Conservation (phyloP, 2,797 vertebrate species). For the Thaleichthys pacificus region DNA sequence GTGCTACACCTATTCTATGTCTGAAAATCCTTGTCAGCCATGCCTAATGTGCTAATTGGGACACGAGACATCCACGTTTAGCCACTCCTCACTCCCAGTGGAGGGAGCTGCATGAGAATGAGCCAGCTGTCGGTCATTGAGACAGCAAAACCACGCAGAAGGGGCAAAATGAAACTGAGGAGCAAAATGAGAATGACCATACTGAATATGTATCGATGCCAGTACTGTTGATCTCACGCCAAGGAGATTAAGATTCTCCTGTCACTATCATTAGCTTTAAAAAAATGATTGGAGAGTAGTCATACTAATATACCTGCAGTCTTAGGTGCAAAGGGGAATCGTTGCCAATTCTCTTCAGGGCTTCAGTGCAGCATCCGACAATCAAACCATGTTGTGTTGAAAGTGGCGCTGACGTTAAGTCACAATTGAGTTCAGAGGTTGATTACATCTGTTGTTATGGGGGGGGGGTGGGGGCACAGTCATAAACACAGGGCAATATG, state of each 20-base stretch:
- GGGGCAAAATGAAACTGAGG: neutral
- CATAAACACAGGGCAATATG: constrained; percentile 21
- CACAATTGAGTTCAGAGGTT: constrained; percentile 16
- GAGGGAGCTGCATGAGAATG: neutral
- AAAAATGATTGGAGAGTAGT: neutral
- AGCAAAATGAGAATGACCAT: neutral
- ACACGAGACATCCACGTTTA: neutral
- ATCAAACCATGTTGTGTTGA: neutral
- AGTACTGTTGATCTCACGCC: constrained; percentile 3
- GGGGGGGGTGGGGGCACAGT: constrained; percentile 26
- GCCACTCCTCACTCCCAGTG: neutral
- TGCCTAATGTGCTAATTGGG: neutral
- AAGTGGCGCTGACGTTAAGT: constrained; percentile 7
- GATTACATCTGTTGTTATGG: constrained; percentile 34
- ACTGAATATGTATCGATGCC: neutral
- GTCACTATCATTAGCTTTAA: constrained; percentile 11
- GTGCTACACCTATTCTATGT: neutral
- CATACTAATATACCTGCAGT: neutral
- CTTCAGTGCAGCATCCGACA: neutral
- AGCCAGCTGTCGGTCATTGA: constrained; percentile 7
- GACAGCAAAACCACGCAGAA: neutral
- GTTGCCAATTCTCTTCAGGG: neutral
- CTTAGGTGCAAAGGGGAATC: constrained; percentile 1
- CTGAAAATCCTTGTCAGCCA: neutral
- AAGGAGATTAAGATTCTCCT: neutral